Percentiles rank a stretch among this genome's conserved stretches.
Evolutionary conservation across 2,888 invertebrate species (phyloP).

Genomic region (Conistra vaccinii): DNA sequence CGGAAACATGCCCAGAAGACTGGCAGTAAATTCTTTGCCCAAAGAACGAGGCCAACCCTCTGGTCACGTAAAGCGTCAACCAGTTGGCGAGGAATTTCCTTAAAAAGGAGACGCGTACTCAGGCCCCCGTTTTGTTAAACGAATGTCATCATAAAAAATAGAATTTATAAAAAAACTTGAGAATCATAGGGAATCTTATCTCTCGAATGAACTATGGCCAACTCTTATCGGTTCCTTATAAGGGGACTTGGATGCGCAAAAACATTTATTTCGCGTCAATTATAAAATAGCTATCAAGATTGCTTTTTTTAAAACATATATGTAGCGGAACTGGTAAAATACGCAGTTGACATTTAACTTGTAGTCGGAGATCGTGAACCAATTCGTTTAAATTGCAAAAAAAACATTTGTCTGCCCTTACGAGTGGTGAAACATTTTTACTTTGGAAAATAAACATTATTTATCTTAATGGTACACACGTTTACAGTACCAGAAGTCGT

Average conservation of each 20-base stretch:
- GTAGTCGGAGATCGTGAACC: slow-evolving; percentile 5
- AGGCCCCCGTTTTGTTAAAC: neutral
- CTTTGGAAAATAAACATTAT: slow-evolving; percentile 16
- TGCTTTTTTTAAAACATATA: slow-evolving; percentile 24
- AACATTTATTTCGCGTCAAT: slow-evolving; percentile 48
- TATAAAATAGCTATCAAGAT: slow-evolving; percentile 57
- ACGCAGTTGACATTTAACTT: slow-evolving; percentile 55
- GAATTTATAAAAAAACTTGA: too few species aligned
- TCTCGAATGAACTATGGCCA: slow-evolving; percentile 9
- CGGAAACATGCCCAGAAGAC: too few species aligned
- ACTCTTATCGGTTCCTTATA: slow-evolving; percentile 45
- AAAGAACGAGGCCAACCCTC: too few species aligned
- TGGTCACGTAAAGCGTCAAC: too few species aligned
- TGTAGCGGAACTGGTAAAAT: slow-evolving; percentile 24
- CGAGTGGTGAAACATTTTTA: neutral
- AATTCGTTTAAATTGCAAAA: slow-evolving; percentile 46
- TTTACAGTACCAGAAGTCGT: neutral
- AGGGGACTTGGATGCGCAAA: slow-evolving; percentile 1
- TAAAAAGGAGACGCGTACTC: too few species aligned
- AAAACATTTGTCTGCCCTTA: slow-evolving; percentile 29
- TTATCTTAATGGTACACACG: neutral
- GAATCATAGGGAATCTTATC: slow-evolving; percentile 14
- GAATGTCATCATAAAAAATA: neutral
- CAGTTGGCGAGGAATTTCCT: too few species aligned
- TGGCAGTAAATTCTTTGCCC: too few species aligned